Conservation (phyloP, 2,888 invertebrate species). For the Chalcis sispes region DNA sequence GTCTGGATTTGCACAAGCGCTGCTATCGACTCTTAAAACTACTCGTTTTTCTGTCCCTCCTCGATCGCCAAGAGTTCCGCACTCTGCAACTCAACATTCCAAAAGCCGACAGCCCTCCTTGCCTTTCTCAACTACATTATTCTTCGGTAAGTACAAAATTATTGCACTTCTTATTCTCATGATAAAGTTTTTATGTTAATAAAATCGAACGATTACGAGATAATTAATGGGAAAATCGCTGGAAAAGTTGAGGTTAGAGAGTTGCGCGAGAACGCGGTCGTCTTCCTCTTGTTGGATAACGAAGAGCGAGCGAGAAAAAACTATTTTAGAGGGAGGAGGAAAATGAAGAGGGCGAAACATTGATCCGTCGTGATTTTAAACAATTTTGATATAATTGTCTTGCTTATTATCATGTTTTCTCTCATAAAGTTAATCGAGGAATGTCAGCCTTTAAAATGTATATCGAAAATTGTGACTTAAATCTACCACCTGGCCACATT, state of each 20-base stretch:
- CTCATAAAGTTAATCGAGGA: not conserved
- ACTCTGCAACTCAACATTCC: constrained; percentile 83
- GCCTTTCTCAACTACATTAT: not conserved
- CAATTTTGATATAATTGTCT: not conserved
- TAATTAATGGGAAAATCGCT: not conserved
- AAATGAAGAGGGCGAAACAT: not conserved
- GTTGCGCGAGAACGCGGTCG: constrained; percentile 30
- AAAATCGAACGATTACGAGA: no score
- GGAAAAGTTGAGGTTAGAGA: not conserved
- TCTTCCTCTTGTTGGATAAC: constrained; percentile 39
- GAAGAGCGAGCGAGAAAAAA: constrained; percentile 6
- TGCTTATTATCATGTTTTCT: not conserved
- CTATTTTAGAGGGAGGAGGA: not conserved
- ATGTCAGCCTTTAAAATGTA: no score
- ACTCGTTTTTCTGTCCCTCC: constrained; percentile 46
- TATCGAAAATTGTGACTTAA: no score
- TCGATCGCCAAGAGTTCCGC: constrained; percentile 46
- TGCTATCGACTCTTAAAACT: not conserved
- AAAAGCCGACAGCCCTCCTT: constrained; percentile 78
- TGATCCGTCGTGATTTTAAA: constrained; percentile 33
- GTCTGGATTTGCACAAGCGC: constrained; percentile 3
- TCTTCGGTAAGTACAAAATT: no score
- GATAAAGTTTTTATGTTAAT: not conserved
- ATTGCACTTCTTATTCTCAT: no score
- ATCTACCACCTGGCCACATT: no score